Evolutionary conservation across 2,113 vertebrate species (phyloP), one percentile per base, ranked within the genome.

Genomic region (Platanista minor): DNA sequence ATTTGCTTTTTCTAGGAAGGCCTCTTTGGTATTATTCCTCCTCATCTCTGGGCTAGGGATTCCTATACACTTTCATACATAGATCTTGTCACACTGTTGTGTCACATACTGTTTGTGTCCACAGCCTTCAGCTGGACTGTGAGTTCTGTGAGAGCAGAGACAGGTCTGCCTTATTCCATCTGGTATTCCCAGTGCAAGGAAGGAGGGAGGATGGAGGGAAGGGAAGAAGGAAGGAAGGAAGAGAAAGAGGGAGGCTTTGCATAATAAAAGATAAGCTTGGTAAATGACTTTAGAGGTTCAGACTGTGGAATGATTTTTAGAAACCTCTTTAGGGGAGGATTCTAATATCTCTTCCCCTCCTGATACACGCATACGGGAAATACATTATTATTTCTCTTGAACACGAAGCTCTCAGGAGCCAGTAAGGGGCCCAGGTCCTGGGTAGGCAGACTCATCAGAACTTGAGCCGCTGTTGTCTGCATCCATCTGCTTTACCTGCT

Each of bases 401-500:
- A 36, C 78, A 6, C 25, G 12, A 39, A 57, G 33, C n/a, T 89
- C 49, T 74, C 21, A 14, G 17, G 41, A 69, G 39, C 29, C 66
- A 39, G 13, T 27, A 27, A 43, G n/a, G n/a, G 61, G 21, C n/a
- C 9, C 8, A 3, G 74, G 13, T 87, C 52, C n/a, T 15, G 12
- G 29, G 43, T 6, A 8, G 61, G 1, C 66, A 12, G 17, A 25
- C 25, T 1, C 3, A 14, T 31, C n/a, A 43, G 83, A 83, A 21
- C 33, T 13, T 5, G 17, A 11, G n/a, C 0, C 1, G 1, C 78
- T 25, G 43, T 41, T 54, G 31, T 98, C 96, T 96, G 91, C 89
- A 74, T 69, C 49, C 91, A 80, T 98, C 96, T 97, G 95, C 97
- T 97, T 97, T 94, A 98, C 96, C 97, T 98, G 95, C 90, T 90